phyloP scores from a whole-genome alignment of 1,140 invertebrate genomes.

The Coenobita brevimanus region DNA sequence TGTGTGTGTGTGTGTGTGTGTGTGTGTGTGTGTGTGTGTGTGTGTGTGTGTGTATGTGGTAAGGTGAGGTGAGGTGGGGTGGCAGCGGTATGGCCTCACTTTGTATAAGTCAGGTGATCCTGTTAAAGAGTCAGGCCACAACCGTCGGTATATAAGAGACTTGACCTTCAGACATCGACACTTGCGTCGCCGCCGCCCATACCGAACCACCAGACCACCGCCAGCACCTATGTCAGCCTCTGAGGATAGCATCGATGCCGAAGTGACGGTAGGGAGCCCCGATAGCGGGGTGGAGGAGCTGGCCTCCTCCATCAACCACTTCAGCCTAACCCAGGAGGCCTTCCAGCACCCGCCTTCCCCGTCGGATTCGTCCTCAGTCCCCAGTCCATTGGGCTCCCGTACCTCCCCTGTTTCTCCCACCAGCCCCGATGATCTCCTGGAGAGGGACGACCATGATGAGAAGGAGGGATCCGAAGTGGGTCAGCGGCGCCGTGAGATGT shows the following conservation, averaged over 20 bases:
- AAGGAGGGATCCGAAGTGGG: not conserved
- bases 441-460: not conserved
- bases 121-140: slow-evolving; percentile 27
- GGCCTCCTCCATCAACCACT: not conserved
- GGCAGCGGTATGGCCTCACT: not conserved
- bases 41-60: not conserved
- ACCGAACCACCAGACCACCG: not conserved
- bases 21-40: slow-evolving; percentile 2
- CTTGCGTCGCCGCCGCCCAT: no score
- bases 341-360: not conserved
- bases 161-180: slow-evolving; percentile 2
- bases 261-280: not conserved
- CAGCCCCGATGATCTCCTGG: not conserved
- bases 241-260: not conserved
- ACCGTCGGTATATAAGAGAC: not conserved
- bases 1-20: slow-evolving; percentile 7
- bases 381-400: no score
- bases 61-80: not conserved
- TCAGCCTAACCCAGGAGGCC: not conserved
- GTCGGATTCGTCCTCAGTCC: not conserved
- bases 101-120: slow-evolving; percentile 25
- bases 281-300: not conserved
- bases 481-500: not conserved
- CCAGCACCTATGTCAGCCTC: not conserved
- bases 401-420: no score